Evolutionary conservation across 2,797 vertebrate genomes (phyloP).

Genomic region (Melanotaenia boesemani): DNA sequence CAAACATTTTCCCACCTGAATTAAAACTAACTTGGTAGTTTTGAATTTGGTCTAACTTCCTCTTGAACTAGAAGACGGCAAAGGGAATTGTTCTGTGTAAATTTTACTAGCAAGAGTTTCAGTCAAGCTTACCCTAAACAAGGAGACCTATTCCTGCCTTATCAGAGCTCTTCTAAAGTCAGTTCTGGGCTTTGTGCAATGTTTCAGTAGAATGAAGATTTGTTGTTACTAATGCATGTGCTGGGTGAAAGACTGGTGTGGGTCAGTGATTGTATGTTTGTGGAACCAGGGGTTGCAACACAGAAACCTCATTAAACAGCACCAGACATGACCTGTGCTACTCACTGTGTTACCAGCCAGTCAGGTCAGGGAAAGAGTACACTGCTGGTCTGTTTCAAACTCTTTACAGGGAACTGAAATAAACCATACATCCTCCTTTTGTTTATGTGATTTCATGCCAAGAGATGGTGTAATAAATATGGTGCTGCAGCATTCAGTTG

Average conservation of each 20-base stretch:
- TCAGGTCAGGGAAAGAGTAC: neutral
- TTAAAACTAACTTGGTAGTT: neutral
- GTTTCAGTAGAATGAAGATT: slow-evolving; percentile 2
- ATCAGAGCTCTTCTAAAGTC: slow-evolving; percentile 38
- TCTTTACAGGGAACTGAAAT: slow-evolving; percentile 4
- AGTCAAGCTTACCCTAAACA: slow-evolving; percentile 15
- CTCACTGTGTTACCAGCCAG: neutral
- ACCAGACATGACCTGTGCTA: neutral
- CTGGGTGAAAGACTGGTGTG: slow-evolving; percentile 33
- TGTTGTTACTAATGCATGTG: slow-evolving; percentile 67
- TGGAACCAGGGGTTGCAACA: slow-evolving; percentile 17
- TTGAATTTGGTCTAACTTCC: neutral
- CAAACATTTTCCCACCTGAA: neutral
- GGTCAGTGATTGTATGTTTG: slow-evolving; percentile 44
- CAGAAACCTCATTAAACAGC: slow-evolving; percentile 33
- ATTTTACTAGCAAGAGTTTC: slow-evolving; percentile 16
- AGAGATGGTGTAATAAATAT: neutral
- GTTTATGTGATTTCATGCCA: neutral
- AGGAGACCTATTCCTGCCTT: slow-evolving; percentile 10
- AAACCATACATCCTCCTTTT: neutral
- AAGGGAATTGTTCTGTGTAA: neutral
- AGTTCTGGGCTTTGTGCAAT: slow-evolving; percentile 14
- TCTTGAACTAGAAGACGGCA: neutral
- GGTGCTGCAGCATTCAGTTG: neutral
- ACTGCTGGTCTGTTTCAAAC: slow-evolving; percentile 18